Base-by-base conservation (phyloP, 2,797 vertebrate genomes). In the Sebastes nivosus region DNA sequence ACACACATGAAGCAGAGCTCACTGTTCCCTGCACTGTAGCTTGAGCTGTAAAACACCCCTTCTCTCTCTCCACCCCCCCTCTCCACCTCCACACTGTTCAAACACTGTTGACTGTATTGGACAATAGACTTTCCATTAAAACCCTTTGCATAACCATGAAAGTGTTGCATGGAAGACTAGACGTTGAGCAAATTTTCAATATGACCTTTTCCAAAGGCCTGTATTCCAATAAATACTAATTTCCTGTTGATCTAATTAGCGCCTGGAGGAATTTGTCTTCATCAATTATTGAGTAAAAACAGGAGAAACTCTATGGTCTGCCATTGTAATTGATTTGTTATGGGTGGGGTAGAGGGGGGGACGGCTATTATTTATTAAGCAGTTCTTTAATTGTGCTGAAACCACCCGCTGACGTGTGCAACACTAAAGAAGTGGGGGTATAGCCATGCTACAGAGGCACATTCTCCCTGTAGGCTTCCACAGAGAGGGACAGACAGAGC, bases 161-260 rank as follows among this genome's bases (percentile, higher is more conserved):
- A 87, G 82, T 80, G 70, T 75, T 85, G 82, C 82, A 92, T 80
- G 82, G 76, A 85, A 80, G 87, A 88, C 75, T 85, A 83, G 84
- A 85, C 65, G 86, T 89, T 92, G 90, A 87, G 88, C 83, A 92
- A 89, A 90, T 94, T 92, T 90, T 93, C 93, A 90, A 89, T 88
- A 85, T 90, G 89, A 92, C 92, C 92, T 93, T 95, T 94, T 93
- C 82, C 69, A 79, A 89, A 85, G 83, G 86, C 91, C 87, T 82
- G 74, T 89, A 90, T 91, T 93, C 92, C 91, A 90, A 93, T 90
- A 92, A 91, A 93, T 93, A 93, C 86, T 91, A 82, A 92, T 93
- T 94, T 93, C 90, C 91, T 92, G 90, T 91, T 94, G 90, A 94
- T 93, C 92, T 93, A 94, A 93, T 91, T 93, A 93, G 87, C 55